Conservation (phyloP, 2,888 invertebrate species). For the Meta bourneti region DNA sequence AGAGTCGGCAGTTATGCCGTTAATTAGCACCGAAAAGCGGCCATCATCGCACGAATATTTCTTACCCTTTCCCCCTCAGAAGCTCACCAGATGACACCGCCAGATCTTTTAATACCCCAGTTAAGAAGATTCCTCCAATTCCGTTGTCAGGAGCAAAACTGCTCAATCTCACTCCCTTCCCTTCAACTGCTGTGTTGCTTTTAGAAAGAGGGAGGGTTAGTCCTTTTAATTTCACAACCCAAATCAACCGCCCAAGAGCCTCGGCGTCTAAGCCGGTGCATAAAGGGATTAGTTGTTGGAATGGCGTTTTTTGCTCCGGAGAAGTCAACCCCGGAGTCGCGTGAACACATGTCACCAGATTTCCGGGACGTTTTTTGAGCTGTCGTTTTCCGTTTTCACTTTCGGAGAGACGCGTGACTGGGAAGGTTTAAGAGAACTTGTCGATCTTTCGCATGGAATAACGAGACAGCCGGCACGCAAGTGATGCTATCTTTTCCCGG, state of each 20-base stretch:
- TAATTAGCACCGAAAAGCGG: not conserved
- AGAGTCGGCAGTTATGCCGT: not conserved
- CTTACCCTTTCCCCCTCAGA: not conserved
- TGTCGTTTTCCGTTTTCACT: not conserved
- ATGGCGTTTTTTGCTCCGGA: slow-evolving; percentile 23
- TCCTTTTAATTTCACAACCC: no score
- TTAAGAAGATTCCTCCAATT: not conserved
- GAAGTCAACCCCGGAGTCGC: slow-evolving; percentile 12
- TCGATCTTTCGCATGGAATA: slow-evolving; percentile 17
- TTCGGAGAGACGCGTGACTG: slow-evolving; percentile 30
- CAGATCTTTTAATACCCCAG: not conserved
- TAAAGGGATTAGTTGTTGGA: slow-evolving; percentile 54
- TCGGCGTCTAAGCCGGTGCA: slow-evolving; percentile 20
- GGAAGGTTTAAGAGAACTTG: slow-evolving; percentile 22
- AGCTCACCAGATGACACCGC: not conserved
- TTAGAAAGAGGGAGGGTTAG: not conserved
- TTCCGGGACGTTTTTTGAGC: not conserved
- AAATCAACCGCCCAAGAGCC: not conserved
- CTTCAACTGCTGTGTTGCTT: no score
- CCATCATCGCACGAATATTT: not conserved
- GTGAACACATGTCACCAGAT: slow-evolving; percentile 68
- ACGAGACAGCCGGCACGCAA: slow-evolving; percentile 39
- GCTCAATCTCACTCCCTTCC: no score
- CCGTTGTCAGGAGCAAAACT: no score
- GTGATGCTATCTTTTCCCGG: not conserved